Evolutionary conservation across 1,140 invertebrate species (phyloP), one percentile per base, ranked within the genome.

Genomic region (Drosophila prosaltans): DNA sequence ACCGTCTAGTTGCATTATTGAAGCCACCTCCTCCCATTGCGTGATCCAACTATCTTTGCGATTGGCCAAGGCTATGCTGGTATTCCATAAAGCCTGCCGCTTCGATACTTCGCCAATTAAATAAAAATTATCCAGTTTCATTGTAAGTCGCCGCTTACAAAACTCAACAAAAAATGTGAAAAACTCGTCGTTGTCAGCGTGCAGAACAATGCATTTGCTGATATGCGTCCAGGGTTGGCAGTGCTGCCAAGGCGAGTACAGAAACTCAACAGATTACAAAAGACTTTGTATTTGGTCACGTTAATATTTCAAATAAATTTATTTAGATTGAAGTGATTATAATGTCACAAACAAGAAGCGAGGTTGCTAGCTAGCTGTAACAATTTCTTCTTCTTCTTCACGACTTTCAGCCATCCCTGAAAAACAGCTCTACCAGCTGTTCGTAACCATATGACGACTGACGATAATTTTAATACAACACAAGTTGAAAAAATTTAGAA

Each of bases 71-170:
- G 60, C 24, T 26, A 90, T 81, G 21, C 51, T 81, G 7, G 84
- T 73, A 28, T 89, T 81, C 84, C 84, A 89, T 0, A 89, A 61
- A 1, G 71, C 54, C 1, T 78, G 85, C 1, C 85, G 70, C 16
- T 80, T 57, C 2, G 39, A 30, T 16, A 90, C 85, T 51, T 89
- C 80, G 1, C 30, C 39, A 10, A 89, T 88, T 8, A 88, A 51
- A 3, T 68, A 81, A 62, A 73, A 84, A 11, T 81, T 80, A 54
- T 88, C 85, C 32, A 66, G 24, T 62, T 77, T 89, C 77, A 89
- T 88, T 24, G 7, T 68, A 40, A 32, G 7, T 9, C 32, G 9
- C 8, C 8, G 5, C 10, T 11, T 5, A 5, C 1, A 30, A 61
- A 30, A 43, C 16, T 21, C 4, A 32, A 16, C 16, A 16, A 7